Percentiles rank a stretch among this genome's conserved stretches.
Evolutionary conservation across 1,140 invertebrate genomes (phyloP).

Genomic region (Brachionus angularis): DNA sequence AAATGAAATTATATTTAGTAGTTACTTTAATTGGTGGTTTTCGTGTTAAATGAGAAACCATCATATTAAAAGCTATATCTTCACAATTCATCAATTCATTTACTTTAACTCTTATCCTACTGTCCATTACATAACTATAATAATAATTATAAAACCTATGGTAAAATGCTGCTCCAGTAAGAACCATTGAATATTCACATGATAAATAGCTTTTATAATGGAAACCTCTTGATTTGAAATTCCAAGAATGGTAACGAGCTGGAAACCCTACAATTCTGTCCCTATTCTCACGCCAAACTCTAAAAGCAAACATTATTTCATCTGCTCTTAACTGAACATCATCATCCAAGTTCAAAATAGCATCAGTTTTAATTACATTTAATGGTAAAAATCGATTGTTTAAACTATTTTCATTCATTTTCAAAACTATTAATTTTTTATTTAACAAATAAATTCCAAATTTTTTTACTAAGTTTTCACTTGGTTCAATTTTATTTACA

Average conservation of each 20-base stretch:
- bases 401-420: slow-evolving; percentile 80
- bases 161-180: slow-evolving; percentile 92
- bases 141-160: slow-evolving; percentile 94
- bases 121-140: slow-evolving; percentile 84
- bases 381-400: slow-evolving; percentile 91
- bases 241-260: slow-evolving; percentile 91
- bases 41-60: slow-evolving; percentile 86
- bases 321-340: slow-evolving; percentile 93
- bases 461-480: slow-evolving; percentile 17
- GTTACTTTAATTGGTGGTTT: slow-evolving; percentile 93
- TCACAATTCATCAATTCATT: slow-evolving; percentile 99
- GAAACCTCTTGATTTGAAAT: slow-evolving; percentile 75
- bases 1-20: slow-evolving; percentile 71
- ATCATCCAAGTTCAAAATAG: slow-evolving; percentile 92
- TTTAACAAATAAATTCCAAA: slow-evolving; percentile 33
- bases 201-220: slow-evolving; percentile 74
- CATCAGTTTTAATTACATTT: slow-evolving; percentile 92
- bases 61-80: slow-evolving; percentile 99
- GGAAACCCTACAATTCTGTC: slow-evolving; percentile 96
- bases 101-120: slow-evolving; percentile 88
- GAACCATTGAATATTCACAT: slow-evolving; percentile 95
- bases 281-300: slow-evolving; percentile 93
- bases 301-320: slow-evolving; percentile 96
- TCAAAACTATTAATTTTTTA: slow-evolving; percentile 66
- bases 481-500: slow-evolving; percentile 58